phyloP scores from a whole-genome alignment of 2,113 vertebrate species.

The Atrichornis clamosus region DNA sequence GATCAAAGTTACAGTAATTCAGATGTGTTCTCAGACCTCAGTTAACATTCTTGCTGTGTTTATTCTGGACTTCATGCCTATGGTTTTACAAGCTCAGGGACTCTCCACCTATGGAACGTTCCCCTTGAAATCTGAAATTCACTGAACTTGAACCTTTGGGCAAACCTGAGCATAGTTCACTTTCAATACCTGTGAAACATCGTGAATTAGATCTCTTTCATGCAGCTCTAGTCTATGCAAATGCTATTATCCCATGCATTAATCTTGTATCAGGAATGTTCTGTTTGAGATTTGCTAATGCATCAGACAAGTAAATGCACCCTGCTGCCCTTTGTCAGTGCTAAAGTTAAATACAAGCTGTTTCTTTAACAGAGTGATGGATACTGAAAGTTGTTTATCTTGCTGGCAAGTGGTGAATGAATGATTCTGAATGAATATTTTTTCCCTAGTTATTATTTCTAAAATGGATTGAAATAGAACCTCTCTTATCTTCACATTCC shows the following conservation, averaged over 20 bases:
- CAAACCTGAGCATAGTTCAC: neutral
- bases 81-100: conserved; percentile 20
- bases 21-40: conserved; percentile 16
- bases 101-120: neutral
- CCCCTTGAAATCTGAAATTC: conserved; percentile 17
- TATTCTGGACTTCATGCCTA: conserved; percentile 30
- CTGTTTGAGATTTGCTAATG: neutral
- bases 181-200: neutral
- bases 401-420: neutral
- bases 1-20: conserved; percentile 9
- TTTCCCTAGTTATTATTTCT: neutral
- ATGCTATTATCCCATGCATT: neutral
- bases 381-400: neutral
- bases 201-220: neutral
- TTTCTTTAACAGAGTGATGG: neutral
- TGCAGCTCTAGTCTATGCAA: neutral
- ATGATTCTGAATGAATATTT: neutral
- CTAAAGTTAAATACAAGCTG: neutral
- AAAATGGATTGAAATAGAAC: neutral
- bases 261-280: neutral
- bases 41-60: conserved; percentile 34
- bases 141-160: neutral
- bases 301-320: neutral
- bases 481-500: neutral
- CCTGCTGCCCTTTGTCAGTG: neutral